phyloP scores from a whole-genome alignment of 2,113 vertebrate species.

The Gobio gobio region DNA sequence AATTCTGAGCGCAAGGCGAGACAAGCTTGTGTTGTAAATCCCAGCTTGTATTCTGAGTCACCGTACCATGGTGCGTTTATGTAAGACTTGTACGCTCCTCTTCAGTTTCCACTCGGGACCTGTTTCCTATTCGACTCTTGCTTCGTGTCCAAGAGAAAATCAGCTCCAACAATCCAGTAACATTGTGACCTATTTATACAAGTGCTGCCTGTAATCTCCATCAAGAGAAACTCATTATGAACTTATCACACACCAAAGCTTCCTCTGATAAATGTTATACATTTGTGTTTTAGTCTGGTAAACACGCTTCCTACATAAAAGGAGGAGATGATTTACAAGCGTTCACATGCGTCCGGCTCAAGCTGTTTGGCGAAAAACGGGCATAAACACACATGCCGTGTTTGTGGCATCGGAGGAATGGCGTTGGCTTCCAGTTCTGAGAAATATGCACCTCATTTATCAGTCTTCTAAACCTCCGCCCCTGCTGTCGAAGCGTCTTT shows the following conservation, averaged over 20 bases:
- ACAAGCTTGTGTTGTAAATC: neutral
- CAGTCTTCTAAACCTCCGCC: neutral
- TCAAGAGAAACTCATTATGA: slow-evolving; percentile 17
- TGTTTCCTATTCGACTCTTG: slow-evolving; percentile 12
- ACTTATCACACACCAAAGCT: slow-evolving; percentile 9
- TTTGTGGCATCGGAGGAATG: slow-evolving; percentile 14
- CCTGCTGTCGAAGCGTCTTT: neutral
- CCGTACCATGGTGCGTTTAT: neutral
- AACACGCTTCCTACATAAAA: slow-evolving; percentile 7
- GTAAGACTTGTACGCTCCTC: slow-evolving; percentile 4
- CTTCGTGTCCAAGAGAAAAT: slow-evolving; percentile 11
- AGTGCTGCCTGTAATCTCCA: slow-evolving; percentile 18
- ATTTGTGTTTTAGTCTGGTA: slow-evolving; percentile 18
- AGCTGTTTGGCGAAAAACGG: slow-evolving; percentile 1
- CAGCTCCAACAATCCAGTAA: slow-evolving; percentile 28
- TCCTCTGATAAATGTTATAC: slow-evolving; percentile 10
- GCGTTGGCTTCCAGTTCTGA: slow-evolving; percentile 1
- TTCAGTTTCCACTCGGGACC: slow-evolving; percentile 9
- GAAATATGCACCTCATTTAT: neutral
- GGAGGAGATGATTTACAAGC: neutral
- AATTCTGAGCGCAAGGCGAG: neutral
- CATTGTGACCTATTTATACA: slow-evolving; percentile 42
- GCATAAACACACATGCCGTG: slow-evolving; percentile 1
- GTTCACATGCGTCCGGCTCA: neutral
- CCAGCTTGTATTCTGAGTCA: neutral